Evolutionary conservation across 2,888 invertebrate species (phyloP).

Genomic region (Cremastobaeus sp.): DNA sequence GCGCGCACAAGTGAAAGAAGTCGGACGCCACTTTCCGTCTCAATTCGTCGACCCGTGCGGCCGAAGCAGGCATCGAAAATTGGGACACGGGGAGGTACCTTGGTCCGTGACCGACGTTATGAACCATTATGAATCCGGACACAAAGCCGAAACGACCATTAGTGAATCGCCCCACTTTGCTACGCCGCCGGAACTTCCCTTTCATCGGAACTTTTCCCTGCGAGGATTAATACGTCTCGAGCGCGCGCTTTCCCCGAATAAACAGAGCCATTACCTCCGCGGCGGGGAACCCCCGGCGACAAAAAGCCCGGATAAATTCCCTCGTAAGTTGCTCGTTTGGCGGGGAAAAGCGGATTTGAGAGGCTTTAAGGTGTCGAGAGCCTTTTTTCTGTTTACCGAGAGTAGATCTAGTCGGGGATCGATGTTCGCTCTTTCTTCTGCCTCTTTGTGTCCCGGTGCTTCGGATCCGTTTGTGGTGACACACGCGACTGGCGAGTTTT

Average conservation of each 20-base stretch:
- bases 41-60: no score
- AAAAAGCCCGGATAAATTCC: conserved; percentile 5
- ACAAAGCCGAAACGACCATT: background rate
- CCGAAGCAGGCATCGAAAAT: no score
- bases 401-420: conserved; percentile 52
- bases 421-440: conserved; percentile 30
- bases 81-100: no score
- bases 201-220: background rate
- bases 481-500: background rate
- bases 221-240: background rate
- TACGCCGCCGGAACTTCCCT: background rate
- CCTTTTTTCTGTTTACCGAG: conserved; percentile 41
- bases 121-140: background rate
- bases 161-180: background rate
- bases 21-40: no score
- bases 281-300: background rate
- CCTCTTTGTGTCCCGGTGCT: no score
- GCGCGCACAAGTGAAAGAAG: no score
- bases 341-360: conserved; percentile 12
- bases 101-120: no score
- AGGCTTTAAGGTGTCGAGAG: conserved; percentile 28
- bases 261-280: background rate
- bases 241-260: background rate
- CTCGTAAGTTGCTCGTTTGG: conserved; percentile 8
- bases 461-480: conserved; percentile 29